phyloP scores from a whole-genome alignment of 1,140 invertebrate species.

The Leptopilina boulardi region DNA sequence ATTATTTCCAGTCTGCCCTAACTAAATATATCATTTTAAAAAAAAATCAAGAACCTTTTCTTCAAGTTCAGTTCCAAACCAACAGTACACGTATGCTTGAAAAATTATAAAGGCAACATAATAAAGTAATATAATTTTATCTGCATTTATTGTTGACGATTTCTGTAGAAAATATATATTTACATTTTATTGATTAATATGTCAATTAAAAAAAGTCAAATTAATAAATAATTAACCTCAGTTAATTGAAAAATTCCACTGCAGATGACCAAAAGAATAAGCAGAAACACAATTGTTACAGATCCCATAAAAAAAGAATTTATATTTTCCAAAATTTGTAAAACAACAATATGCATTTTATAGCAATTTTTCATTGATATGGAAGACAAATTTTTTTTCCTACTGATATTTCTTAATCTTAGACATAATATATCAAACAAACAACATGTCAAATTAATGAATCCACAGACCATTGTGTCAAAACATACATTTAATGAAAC shows the following conservation, averaged over 20 bases:
- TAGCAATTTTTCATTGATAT: background rate
- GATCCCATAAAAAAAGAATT: background rate
- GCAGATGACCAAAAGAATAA: background rate
- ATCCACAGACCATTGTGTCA: background rate
- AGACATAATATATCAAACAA: background rate
- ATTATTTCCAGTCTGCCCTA: no score
- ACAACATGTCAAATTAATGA: background rate
- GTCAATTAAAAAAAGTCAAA: background rate
- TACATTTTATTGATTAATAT: no score
- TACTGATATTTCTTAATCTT: background rate
- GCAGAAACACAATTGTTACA: background rate
- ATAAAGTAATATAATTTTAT: no score
- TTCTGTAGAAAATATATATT: no score
- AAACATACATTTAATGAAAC: background rate
- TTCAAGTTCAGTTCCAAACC: no score
- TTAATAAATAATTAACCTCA: background rate
- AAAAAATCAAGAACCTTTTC: no score
- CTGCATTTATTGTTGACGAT: no score
- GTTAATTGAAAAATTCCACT: conserved; percentile 8
- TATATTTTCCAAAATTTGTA: background rate
- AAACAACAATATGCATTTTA: background rate
- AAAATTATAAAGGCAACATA: no score
- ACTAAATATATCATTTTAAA: no score
- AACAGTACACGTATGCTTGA: no score
- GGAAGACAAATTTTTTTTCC: background rate